Evolutionary conservation across 2,113 vertebrate genomes (phyloP).

Genomic region (Ciconia maguari): DNA sequence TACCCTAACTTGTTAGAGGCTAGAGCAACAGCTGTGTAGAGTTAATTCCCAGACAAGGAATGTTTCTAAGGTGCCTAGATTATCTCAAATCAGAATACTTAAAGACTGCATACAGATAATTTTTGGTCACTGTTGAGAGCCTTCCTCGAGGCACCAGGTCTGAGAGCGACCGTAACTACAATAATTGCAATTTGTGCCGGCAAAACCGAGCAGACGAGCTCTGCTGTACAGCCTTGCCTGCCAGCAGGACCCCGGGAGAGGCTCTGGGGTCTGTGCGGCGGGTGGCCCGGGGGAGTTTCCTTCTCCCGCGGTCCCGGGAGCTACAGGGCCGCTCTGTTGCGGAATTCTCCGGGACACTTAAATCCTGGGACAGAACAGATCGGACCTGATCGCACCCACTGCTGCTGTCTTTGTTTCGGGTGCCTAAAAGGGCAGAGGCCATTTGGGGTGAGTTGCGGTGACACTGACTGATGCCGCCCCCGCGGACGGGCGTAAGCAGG

Average conservation of each 20-base stretch:
- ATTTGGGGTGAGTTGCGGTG: too few species aligned
- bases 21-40: not conserved
- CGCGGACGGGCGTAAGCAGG: too few species aligned
- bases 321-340: too few species aligned
- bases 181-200: too few species aligned
- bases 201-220: not conserved
- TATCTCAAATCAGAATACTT: not conserved
- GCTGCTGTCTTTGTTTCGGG: not conserved
- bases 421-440: not conserved
- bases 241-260: not conserved
- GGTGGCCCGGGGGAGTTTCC: not conserved
- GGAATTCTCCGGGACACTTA: not conserved
- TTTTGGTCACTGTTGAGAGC: not conserved
- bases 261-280: not conserved
- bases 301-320: not conserved
- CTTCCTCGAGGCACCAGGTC: too few species aligned
- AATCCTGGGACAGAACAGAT: not conserved
- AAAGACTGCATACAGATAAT: not conserved
- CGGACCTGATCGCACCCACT: not conserved
- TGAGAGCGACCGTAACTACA: not conserved
- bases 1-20: not conserved
- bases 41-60: not conserved
- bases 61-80: not conserved
- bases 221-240: not conserved
- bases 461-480: too few species aligned